Evolutionary conservation across 1,140 invertebrate genomes (phyloP), one percentile per base, ranked within the genome.

Genomic region (Lucilia cuprina): DNA sequence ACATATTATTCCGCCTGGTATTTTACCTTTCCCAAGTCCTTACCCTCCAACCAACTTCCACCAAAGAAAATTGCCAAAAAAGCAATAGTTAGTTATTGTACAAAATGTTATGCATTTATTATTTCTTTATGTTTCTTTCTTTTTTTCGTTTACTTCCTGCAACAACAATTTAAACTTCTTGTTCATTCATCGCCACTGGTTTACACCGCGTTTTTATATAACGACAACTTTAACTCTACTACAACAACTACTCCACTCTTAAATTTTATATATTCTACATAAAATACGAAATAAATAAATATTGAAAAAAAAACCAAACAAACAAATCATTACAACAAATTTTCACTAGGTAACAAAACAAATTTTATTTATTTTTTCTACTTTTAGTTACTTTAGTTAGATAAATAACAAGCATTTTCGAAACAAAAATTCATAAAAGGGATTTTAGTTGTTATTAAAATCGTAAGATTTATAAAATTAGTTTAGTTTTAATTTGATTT

Each of bases 261-360:
- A 7, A 41, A 41, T 5, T 41, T 5, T 70, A 70, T 21, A 70
- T n/a, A 25, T 12, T 21, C 41, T 14, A 10, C 4, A 80, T 25
- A 21, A 19, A 19, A 78, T 17, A 35, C 5, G 47, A 78, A 77
- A 77, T 10, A 19, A 74, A n/a, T n/a, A n/a, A n/a, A n/a, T n/a
- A n/a, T n/a, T n/a, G n/a, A n/a, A n/a, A n/a, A n/a, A n/a, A n/a
- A n/a, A n/a, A n/a, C n/a, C n/a, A n/a, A 77, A 80, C 19, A 80
- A 50, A 80, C 35, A 78, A 80, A 21, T 9, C 77, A 80, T 80
- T 80, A 50, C 77, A 80, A 50, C 77, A 80, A 78, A 49, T 80
- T 80, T 80, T 80, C 41, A 80, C 77, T 80, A 80, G 77, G 77
- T 80, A 80, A 50, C n/a, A 30, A 12, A 80, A 12, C 35, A 78